phyloP scores from a whole-genome alignment of 2,888 invertebrate genomes.

The Scaptomyza cyrtandrae region DNA sequence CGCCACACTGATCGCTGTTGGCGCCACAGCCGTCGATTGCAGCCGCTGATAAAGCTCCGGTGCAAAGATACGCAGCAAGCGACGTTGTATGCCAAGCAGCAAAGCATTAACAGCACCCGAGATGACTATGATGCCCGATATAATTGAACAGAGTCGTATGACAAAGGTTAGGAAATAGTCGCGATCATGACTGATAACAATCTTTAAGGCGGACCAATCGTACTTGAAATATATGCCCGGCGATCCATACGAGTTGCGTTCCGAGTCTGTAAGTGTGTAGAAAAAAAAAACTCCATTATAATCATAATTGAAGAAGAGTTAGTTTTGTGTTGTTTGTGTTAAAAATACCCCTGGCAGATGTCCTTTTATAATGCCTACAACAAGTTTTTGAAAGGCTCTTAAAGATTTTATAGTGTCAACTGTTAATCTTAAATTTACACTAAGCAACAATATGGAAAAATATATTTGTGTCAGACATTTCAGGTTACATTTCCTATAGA shows the following conservation, averaged over 20 bases:
- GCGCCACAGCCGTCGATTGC: slow-evolving; percentile 26
- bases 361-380: no score
- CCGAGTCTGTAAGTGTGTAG: slow-evolving; percentile 85
- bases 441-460: no score
- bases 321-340: no score
- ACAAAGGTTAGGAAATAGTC: slow-evolving; percentile 92
- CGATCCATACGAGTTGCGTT: slow-evolving; percentile 94
- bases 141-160: slow-evolving; percentile 94
- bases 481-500: no score
- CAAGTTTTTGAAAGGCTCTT: no score
- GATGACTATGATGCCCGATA: slow-evolving; percentile 96
- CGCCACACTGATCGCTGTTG: neutral
- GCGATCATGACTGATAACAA: slow-evolving; percentile 91
- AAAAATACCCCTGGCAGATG: no score
- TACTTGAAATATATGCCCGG: slow-evolving; percentile 98
- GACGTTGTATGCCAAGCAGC: slow-evolving; percentile 63
- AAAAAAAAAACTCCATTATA: neutral
- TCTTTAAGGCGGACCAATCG: slow-evolving; percentile 95
- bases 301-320: no score
- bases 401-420: no score
- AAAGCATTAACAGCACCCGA: slow-evolving; percentile 85
- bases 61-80: slow-evolving; percentile 61
- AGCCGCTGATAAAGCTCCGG: slow-evolving; percentile 67
- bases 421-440: no score
- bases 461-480: no score